Conservation (phyloP, 2,888 invertebrate species). For the Harpalus rufipes region DNA sequence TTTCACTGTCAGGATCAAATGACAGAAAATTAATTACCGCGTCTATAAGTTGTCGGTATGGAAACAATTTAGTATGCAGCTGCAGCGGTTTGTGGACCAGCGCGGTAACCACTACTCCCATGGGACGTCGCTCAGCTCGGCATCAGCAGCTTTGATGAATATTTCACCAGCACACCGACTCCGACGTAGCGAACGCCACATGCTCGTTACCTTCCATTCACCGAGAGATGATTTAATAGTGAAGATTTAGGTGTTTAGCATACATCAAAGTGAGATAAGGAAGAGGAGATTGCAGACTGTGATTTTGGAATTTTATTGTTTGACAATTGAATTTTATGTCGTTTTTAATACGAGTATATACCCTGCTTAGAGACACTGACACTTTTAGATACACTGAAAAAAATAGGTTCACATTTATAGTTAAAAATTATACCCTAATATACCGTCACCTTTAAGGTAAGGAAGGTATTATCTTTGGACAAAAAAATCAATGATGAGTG, state of each 20-base stretch:
- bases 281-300: no score
- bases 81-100: neutral
- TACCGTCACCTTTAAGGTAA: no score
- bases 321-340: no score
- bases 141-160: constrained; percentile 5
- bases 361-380: no score
- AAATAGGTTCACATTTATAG: no score
- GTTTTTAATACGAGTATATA: no score
- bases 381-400: no score
- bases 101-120: neutral
- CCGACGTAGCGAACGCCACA: neutral
- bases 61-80: neutral
- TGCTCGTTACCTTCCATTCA: neutral
- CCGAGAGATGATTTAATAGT: neutral
- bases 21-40: neutral
- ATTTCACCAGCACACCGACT: neutral
- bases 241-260: neutral
- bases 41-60: neutral
- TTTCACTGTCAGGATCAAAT: neutral
- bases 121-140: neutral
- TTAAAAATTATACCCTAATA: no score
- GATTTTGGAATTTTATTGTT: no score
- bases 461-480: no score
- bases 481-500: no score
- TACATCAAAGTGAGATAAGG: neutral